These are phyloP conservation scores for Batillaria attramentaria DNA, from an alignment of 1,140 invertebrate species.

Conservation along the genomic window DNA sequence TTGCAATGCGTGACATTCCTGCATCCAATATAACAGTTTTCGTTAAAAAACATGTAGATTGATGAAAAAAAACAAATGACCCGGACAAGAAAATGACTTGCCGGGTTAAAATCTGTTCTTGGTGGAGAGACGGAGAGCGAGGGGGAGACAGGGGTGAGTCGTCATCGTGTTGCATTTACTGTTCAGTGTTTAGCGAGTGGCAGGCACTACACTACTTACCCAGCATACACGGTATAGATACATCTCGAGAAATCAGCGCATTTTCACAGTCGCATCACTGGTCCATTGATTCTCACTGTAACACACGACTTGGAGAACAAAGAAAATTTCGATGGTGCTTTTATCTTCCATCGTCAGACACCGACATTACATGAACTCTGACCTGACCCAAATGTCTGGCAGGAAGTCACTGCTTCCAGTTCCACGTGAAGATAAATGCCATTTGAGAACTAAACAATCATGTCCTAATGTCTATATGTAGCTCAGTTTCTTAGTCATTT, in stretches of 20 bases:
- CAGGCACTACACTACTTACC: constrained; percentile 4
- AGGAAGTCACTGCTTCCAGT: neutral
- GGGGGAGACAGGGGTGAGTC: no score
- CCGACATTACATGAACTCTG: constrained; percentile 8
- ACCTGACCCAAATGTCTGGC: neutral
- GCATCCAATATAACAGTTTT: no score
- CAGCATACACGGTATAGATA: constrained; percentile 24
- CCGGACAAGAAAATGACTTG: neutral
- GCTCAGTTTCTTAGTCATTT: no score
- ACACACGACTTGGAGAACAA: neutral
- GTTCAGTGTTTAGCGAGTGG: no score
- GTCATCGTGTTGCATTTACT: no score
- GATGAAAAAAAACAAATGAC: neutral
- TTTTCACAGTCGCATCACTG: neutral
- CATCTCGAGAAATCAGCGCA: neutral
- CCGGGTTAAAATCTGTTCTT: neutral
- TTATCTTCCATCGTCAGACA: neutral
- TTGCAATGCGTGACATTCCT: no score
- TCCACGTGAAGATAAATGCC: no score
- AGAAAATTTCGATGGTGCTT: neutral
- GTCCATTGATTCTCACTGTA: neutral
- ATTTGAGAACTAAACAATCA: no score
- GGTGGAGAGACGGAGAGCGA: neutral
- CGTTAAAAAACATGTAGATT: neutral
- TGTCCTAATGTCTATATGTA: no score